Evolutionary conservation across 2,888 invertebrate species (phyloP).

Genomic region (Gortyna flavago): DNA sequence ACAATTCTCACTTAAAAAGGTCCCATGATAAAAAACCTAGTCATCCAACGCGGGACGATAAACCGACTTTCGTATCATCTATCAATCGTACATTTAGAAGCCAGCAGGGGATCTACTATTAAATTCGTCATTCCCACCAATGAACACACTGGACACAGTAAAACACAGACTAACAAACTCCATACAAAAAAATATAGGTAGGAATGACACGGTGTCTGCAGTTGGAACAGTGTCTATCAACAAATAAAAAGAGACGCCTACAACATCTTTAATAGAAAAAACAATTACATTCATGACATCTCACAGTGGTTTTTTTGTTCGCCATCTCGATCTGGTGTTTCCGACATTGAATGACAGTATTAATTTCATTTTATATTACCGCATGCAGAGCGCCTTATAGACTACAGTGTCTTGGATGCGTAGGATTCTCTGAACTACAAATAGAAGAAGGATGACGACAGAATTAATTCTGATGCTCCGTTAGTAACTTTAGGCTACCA

Average conservation of each 20-base stretch:
- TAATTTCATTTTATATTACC: slow-evolving; percentile 77
- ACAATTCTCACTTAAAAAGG: slow-evolving; percentile 85
- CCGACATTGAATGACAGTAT: slow-evolving; percentile 82
- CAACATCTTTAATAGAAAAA: slow-evolving; percentile 79
- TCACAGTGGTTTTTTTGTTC: slow-evolving; percentile 72
- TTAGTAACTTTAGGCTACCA: not conserved
- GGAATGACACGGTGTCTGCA: slow-evolving; percentile 51
- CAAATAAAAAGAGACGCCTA: slow-evolving; percentile 77
- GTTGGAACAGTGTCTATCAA: slow-evolving; percentile 68
- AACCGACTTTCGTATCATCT: slow-evolving; percentile 81
- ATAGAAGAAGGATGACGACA: not conserved
- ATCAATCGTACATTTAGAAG: slow-evolving; percentile 85
- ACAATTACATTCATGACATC: slow-evolving; percentile 82
- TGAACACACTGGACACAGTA: slow-evolving; percentile 46
- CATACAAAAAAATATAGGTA: not conserved
- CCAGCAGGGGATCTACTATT: slow-evolving; percentile 84
- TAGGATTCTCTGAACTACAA: slow-evolving; percentile 7
- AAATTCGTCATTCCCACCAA: slow-evolving; percentile 75
- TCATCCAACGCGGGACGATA: slow-evolving; percentile 75
- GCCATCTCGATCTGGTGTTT: slow-evolving; percentile 76
- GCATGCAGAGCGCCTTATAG: slow-evolving; percentile 56
- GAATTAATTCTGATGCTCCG: not conserved
- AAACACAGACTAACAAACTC: slow-evolving; percentile 38
- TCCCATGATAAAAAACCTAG: slow-evolving; percentile 79
- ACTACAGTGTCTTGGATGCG: slow-evolving; percentile 19